phyloP scores from a whole-genome alignment of 2,888 invertebrate genomes.

The Agrotis ipsilon region DNA sequence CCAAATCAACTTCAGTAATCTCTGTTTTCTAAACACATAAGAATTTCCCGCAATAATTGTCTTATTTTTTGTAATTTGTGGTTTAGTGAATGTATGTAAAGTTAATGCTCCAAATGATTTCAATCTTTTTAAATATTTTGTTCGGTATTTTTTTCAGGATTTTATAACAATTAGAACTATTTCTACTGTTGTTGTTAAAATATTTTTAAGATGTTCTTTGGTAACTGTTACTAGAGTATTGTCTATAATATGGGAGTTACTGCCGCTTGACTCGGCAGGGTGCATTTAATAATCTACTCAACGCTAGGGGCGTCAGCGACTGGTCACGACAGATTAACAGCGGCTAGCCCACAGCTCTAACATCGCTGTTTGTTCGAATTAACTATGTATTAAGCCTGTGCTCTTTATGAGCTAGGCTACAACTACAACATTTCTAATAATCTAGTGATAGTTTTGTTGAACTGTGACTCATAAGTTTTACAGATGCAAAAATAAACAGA shows the following conservation, averaged over 20 bases:
- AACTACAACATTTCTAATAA: neutral
- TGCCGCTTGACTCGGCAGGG: constrained; percentile 76
- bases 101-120: neutral
- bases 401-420: neutral
- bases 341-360: constrained; percentile 33
- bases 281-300: constrained; percentile 86
- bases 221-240: constrained; percentile 48
- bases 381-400: constrained; percentile 25
- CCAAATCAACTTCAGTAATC: constrained; percentile 71
- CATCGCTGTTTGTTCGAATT: constrained; percentile 33
- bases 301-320: constrained; percentile 71
- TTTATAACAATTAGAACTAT: constrained; percentile 20
- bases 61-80: constrained; percentile 40
- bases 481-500: neutral
- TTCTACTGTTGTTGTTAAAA: constrained; percentile 1
- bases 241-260: constrained; percentile 55
- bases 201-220: constrained; percentile 27
- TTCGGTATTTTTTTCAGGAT: constrained; percentile 1
- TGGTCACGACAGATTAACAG: constrained; percentile 59
- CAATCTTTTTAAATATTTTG: neutral
- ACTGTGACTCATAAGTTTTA: neutral
- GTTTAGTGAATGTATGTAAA: constrained; percentile 13
- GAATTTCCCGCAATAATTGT: constrained; percentile 50
- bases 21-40: constrained; percentile 70
- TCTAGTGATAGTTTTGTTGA: neutral